These are phyloP conservation scores for Myrmecophaga tridactyla DNA, from an alignment of 2,113 vertebrate genomes.

Conservation along the genomic window DNA sequence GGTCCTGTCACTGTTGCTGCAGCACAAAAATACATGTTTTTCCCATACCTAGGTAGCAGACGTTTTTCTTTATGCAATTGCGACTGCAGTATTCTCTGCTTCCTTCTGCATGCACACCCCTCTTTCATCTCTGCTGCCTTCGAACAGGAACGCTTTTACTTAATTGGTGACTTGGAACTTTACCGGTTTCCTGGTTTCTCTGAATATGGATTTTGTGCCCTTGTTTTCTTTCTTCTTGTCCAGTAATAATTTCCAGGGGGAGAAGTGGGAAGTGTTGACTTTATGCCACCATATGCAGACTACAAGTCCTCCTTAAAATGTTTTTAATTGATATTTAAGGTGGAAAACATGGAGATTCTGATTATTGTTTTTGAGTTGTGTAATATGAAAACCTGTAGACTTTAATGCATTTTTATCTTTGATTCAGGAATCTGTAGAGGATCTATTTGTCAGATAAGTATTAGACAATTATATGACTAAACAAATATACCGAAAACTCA, in stretches of 20 bases:
- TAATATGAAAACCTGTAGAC: not conserved
- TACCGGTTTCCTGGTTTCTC: not conserved
- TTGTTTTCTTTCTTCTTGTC: not conserved
- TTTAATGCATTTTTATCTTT: not conserved
- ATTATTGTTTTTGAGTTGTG: slow-evolving; percentile 6
- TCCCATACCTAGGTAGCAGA: not conserved
- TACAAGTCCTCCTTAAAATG: not conserved
- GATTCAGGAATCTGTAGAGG: not conserved
- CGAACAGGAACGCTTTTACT: not conserved
- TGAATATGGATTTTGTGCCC: not conserved
- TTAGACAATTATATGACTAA: not conserved
- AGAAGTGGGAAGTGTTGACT: not conserved
- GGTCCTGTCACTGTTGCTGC: not conserved
- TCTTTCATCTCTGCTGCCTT: not conserved
- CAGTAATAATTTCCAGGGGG: not conserved
- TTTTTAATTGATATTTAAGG: slow-evolving; percentile 15
- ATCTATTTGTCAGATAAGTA: slow-evolving; percentile 10
- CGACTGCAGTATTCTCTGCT: not conserved
- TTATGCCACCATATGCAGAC: not conserved
- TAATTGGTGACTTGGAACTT: not conserved
- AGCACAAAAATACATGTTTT: not conserved
- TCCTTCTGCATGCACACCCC: not conserved
- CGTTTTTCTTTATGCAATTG: not conserved
- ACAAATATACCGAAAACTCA: not conserved
- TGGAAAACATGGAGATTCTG: not conserved